These are phyloP conservation scores for Dendrocincla fuliginosa DNA, from an alignment of 2,797 vertebrate species.

Conservation along the genomic window DNA sequence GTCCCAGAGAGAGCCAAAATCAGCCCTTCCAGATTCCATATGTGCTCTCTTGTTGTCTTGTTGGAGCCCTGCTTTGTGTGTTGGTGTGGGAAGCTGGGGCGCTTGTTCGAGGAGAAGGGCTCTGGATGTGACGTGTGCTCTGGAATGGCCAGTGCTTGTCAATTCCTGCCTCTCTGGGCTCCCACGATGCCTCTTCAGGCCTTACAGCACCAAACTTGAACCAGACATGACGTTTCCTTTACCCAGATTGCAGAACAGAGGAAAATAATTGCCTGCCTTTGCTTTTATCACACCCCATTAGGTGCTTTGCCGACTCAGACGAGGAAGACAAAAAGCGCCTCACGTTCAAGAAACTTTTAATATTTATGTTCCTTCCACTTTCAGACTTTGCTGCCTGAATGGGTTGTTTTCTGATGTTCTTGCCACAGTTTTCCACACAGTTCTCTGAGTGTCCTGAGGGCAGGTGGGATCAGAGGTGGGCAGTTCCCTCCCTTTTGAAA, in stretches of 20 bases:
- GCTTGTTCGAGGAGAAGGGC: background rate
- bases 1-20: background rate
- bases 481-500: background rate
- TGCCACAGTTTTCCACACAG: background rate
- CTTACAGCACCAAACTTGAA: background rate
- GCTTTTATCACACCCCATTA: slow-evolving; percentile 46
- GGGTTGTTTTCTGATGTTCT: background rate
- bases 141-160: slow-evolving; percentile 35
- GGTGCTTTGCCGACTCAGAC: background rate
- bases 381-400: background rate
- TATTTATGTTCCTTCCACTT: background rate
- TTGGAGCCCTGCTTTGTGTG: background rate
- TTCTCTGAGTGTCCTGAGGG: background rate
- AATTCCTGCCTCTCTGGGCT: slow-evolving; percentile 27
- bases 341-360: slow-evolving; percentile 8
- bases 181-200: background rate
- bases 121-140: background rate
- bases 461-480: background rate
- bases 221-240: slow-evolving; percentile 21
- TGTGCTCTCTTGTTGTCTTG: background rate
- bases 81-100: background rate
- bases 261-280: slow-evolving; percentile 42
- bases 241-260: slow-evolving; percentile 43
- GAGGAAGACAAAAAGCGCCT: background rate
- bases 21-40: background rate